phyloP scores from a whole-genome alignment of 2,113 vertebrate species.

The Rhea pennata region DNA sequence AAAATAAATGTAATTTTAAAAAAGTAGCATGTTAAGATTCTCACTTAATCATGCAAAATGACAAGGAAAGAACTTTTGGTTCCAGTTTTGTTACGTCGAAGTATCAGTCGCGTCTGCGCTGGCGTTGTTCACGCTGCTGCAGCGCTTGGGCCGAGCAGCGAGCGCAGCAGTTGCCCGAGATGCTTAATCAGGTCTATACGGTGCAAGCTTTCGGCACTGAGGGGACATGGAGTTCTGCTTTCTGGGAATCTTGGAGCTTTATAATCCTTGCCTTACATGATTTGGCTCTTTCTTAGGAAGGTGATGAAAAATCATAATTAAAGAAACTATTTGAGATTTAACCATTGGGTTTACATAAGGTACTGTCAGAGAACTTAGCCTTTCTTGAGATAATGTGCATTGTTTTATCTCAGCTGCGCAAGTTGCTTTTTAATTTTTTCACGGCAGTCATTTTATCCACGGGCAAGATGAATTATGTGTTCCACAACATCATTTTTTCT shows the following conservation, averaged over 20 bases:
- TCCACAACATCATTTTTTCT: background rate
- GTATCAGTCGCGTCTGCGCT: fast-evolving
- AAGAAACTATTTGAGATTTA: background rate
- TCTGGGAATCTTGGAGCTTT: background rate
- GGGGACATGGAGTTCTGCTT: background rate
- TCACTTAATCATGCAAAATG: background rate
- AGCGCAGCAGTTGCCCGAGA: too few relatives aligned
- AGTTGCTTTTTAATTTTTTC: background rate
- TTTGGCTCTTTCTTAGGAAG: background rate
- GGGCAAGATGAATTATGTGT: constrained; percentile 18
- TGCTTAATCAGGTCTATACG: too few relatives aligned
- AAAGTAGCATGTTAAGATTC: background rate
- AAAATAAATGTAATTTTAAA: background rate
- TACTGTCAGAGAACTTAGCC: background rate
- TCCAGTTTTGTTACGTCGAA: background rate
- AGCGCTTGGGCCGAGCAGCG: too few relatives aligned
- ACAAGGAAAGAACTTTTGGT: background rate
- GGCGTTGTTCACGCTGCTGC: background rate
- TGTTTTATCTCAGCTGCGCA: background rate
- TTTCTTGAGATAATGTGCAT: background rate
- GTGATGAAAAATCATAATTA: background rate
- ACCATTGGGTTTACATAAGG: background rate
- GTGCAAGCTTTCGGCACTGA: background rate
- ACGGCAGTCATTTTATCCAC: constrained; percentile 16
- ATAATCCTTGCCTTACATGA: background rate